Evolutionary conservation across 1,140 invertebrate species (phyloP).

Genomic region (Drosophila parvula): DNA sequence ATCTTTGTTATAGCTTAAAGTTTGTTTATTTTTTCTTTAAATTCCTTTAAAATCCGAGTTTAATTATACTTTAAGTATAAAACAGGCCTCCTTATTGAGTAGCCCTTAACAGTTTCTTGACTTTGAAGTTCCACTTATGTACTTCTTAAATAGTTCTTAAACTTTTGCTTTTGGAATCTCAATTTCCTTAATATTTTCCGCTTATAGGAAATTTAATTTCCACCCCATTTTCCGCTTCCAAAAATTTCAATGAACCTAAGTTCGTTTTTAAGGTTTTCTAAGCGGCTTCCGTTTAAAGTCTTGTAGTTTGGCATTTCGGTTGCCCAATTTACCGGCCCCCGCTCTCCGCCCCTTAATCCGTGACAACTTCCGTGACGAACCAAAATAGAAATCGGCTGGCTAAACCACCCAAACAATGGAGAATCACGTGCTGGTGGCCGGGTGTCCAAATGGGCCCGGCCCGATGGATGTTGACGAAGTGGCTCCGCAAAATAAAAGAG

Average conservation of each 20-base stretch:
- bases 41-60: too few species aligned
- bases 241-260: background rate
- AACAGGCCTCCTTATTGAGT: too few species aligned
- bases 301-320: slow-evolving; percentile 44
- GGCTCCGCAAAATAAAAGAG: slow-evolving; percentile 53
- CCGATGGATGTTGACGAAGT: slow-evolving; percentile 65
- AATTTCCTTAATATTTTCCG: background rate
- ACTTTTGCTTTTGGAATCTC: too few species aligned
- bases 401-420: slow-evolving; percentile 27
- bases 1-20: too few species aligned
- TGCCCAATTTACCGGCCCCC: slow-evolving; percentile 30
- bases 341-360: background rate
- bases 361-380: slow-evolving; percentile 57
- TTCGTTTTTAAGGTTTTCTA: slow-evolving; percentile 4
- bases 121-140: background rate
- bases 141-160: background rate
- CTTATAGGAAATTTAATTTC: slow-evolving; percentile 8
- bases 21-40: too few species aligned
- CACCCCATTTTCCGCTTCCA: slow-evolving; percentile 4
- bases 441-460: slow-evolving; percentile 34
- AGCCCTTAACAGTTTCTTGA: background rate
- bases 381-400: slow-evolving; percentile 59
- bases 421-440: slow-evolving; percentile 47
- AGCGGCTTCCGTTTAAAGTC: slow-evolving; percentile 29
- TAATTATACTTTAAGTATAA: too few species aligned